Conservation (phyloP, 2,797 vertebrate species). For the Agapornis canus region DNA sequence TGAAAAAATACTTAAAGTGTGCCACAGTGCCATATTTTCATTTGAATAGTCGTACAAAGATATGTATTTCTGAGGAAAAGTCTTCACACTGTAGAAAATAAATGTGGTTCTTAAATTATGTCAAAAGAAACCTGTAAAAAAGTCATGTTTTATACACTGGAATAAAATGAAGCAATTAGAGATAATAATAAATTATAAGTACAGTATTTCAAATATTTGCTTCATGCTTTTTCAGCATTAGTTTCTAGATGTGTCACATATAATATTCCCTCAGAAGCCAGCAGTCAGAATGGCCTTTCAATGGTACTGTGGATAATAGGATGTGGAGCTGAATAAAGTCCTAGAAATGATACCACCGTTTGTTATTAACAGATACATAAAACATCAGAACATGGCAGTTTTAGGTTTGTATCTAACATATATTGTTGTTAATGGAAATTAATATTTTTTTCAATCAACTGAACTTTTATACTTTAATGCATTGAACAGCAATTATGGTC, state of each 20-base stretch:
- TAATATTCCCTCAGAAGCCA: constrained; percentile 17
- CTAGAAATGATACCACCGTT: constrained; percentile 22
- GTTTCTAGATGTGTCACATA: constrained; percentile 40
- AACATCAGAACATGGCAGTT: constrained; percentile 45
- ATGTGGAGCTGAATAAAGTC: constrained; percentile 32
- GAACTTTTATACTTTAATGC: constrained; percentile 1
- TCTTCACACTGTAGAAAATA: constrained; percentile 77
- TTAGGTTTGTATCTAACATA: constrained; percentile 37
- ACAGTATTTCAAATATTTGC: constrained; percentile 71
- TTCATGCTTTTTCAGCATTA: constrained; percentile 66
- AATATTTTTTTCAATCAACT: neutral
- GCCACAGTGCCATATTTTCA: constrained; percentile 77
- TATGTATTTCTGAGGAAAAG: constrained; percentile 75
- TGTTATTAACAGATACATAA: constrained; percentile 26
- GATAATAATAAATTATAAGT: constrained; percentile 79
- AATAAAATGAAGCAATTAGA: constrained; percentile 68
- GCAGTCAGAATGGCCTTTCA: constrained; percentile 18
- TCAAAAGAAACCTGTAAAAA: constrained; percentile 74
- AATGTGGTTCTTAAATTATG: constrained; percentile 76
- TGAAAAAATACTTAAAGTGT: constrained; percentile 80
- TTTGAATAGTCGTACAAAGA: constrained; percentile 81
- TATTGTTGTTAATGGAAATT: constrained; percentile 37
- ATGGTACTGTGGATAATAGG: neutral
- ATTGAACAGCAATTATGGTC: constrained; percentile 30
- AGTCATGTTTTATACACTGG: constrained; percentile 71